Base-by-base conservation (phyloP, 2,797 vertebrate genomes). In the Betta splendens region DNA sequence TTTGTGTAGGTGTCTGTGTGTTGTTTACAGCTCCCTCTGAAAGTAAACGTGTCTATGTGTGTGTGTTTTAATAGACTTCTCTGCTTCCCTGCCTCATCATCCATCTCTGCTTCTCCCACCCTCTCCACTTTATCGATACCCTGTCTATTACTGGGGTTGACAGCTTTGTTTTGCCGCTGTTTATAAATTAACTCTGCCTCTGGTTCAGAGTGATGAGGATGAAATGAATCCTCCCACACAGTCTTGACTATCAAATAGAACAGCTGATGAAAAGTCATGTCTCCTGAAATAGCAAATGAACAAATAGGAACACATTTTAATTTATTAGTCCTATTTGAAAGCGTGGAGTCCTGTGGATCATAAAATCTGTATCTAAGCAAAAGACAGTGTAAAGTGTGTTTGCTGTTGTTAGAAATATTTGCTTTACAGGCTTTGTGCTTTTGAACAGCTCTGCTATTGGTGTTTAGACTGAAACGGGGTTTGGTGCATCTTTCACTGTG, bases 381-480 rank as follows among this genome's bases (percentile, higher is more conserved):
- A 60, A 18, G 9, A 56, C 3, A 8, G 33, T 48, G 15, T 40
- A 21, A 62, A 54, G 25, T 26, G 18, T 29, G 43, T 28, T 64
- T 0, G 18, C 36, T 40, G 9, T 23, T 47, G 6, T 56, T 7
- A 54, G 51, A 17, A 35, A 3, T 9, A 37, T 18, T 7, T n/a
- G n/a, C n/a, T 65, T 72, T 46, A 74, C 65, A 69, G 68, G 52
- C 67, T 71, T 61, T 64, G 55, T 62, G 35, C 52, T 65, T n/a
- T 71, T 77, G 32, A 66, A 69, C 28, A n/a, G 25, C 36, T 45
- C 49, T 62, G 48, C 50, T 46, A 46, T 47, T 35, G 10, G 48
- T 75, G 85, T 77, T 51, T 33, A 44, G 38, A 48, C 38, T 72
- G 23, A 71, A 78, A 70, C 69, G 78, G 50, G 37, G 60, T 73